Conservation (phyloP, 2,797 vertebrate species). For the Xiphophorus birchmanni region DNA sequence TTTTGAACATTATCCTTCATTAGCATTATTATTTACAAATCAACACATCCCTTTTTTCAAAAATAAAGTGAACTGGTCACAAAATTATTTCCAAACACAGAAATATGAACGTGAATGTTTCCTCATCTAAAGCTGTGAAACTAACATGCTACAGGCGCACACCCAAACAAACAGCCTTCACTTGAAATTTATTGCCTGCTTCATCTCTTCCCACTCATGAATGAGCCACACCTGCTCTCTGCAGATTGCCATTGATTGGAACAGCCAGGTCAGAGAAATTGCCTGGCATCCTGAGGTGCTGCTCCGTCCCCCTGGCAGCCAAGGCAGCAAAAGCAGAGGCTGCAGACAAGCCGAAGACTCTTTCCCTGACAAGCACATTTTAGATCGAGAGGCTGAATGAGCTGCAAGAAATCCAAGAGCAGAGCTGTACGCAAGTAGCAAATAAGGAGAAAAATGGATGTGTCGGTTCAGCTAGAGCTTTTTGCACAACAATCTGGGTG, state of each 20-base stretch:
- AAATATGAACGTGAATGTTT: background rate
- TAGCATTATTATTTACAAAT: background rate
- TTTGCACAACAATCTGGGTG: constrained; percentile 15
- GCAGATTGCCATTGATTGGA: constrained; percentile 46
- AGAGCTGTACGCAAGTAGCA: constrained; percentile 37
- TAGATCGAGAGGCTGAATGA: constrained; percentile 31
- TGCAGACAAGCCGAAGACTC: constrained; percentile 31
- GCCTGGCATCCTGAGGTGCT: constrained; percentile 33
- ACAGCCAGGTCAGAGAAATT: constrained; percentile 48
- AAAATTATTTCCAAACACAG: background rate
- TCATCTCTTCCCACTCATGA: constrained; percentile 23
- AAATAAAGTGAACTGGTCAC: background rate
- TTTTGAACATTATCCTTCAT: background rate
- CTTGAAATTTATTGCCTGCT: constrained; percentile 17
- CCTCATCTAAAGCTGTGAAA: background rate
- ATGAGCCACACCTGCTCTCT: constrained; percentile 38
- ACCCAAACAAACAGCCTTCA: constrained; percentile 5
- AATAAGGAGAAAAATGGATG: constrained; percentile 29
- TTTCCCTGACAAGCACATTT: constrained; percentile 17
- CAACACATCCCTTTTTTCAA: background rate
- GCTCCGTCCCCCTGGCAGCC: constrained; percentile 28
- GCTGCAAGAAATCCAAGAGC: constrained; percentile 12
- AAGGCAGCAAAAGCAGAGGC: constrained; percentile 21
- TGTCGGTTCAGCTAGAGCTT: constrained; percentile 27
- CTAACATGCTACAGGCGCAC: background rate